A percentile compares a stretch with the other conserved stretches of the same genome.
Conservation (phyloP, 30 jellyfish, hydroid and myxozoan species). For the Hydractinia echinata region DNA sequence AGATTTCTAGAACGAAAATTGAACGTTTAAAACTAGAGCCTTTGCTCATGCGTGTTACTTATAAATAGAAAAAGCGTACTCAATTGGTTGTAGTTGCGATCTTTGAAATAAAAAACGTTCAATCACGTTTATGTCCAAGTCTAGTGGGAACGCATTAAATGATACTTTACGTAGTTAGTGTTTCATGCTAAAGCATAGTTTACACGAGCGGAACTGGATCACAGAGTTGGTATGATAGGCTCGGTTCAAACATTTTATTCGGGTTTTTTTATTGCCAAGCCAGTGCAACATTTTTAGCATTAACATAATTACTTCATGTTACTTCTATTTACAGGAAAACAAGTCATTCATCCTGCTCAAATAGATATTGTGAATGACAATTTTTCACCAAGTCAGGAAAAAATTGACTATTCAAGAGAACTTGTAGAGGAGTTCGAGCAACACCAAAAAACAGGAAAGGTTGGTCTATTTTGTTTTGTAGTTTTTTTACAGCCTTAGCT, state of each 20-base stretch:
- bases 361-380: constrained; percentile 69
- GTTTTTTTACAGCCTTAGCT: no score
- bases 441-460: constrained; percentile 89
- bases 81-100: no score
- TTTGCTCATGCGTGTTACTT: no score
- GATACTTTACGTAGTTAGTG: no score
- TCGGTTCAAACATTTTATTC: not conserved
- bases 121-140: no score
- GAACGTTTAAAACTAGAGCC: no score
- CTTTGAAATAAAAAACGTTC: no score
- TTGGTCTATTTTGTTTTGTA: not conserved
- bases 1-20: no score
- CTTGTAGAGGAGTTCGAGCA: constrained; percentile 56
- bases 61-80: no score
- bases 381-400: constrained; percentile 65
- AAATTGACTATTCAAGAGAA: constrained; percentile 67
- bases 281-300: not conserved
- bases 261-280: not conserved
- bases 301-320: not conserved
- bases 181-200: no score
- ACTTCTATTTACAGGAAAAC: constrained; percentile 66
- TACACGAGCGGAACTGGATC: not conserved
- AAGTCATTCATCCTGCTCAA: constrained; percentile 92
- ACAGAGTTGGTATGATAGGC: not conserved
- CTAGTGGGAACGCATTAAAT: no score